Base-by-base conservation (phyloP, 2,888 invertebrate genomes). In the Desoria tigrina region DNA sequence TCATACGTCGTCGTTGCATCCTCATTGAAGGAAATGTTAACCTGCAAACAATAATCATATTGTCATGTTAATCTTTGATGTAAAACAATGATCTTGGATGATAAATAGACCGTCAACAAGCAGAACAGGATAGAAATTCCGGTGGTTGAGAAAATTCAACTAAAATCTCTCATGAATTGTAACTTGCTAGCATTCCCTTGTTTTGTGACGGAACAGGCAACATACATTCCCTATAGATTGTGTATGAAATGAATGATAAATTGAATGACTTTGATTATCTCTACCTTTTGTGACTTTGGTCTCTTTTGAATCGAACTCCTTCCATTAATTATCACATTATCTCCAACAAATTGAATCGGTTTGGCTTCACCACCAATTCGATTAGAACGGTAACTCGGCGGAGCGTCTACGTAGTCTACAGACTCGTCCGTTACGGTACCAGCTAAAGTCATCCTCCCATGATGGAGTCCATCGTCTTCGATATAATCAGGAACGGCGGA, bases 11-110 rank as follows among this genome's bases (percentile, higher is more conserved):
- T 87, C 75, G 92, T 92, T 63, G 90, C 86, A 63, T 87, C 86
- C 80, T 95, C 94, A 81, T 93, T 89, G 82, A 95, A 95, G 78
- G 90, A 88, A 78, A 95, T 90, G 81, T 87, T 90, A 79, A 92
- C 83, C 93, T 94, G 87, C 51, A 82, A 78, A 78, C 84, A 70
- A 78, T 7, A 60, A 50, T 28, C n/a, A 32, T 6, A 32, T 18
- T 50, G 11, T 2, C 32, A 9, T 7, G 18, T 1, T 42, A 45
- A 39, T 39, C n/a, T 1, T n/a, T 53, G 21, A 37, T 16, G 18
- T 54, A 42, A 18, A 53, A 49, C 61, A 53, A 49, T 59, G 39
- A 57, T 24, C 27, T 21, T 42, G 42, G 42, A 55, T 32, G 32
- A 32, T 32, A 32, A 11, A n/a, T n/a, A n/a, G n/a, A n/a, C n/a